Base-by-base conservation (phyloP, 2,888 invertebrate species). In the Melanostoma mellinum region DNA sequence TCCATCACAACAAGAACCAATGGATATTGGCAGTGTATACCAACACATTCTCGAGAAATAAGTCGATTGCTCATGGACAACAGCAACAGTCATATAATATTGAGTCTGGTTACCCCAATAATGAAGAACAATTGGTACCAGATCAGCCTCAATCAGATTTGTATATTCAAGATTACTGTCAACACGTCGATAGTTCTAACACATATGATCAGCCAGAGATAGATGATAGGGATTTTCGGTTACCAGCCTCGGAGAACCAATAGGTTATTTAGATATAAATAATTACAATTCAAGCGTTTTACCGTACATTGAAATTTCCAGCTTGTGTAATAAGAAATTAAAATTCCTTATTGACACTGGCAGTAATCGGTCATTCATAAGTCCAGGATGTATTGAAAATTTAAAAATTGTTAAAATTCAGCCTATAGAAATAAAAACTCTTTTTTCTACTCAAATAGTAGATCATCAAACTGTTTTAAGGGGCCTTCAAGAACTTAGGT, bases 11-110 rank as follows among this genome's bases (percentile, higher is more conserved):
- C 5, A 10, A 3, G 65, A 52, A 42, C 40, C 52, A 1, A 52
- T 65, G 65, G 52, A 65, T 20, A 33, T 35, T 6, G 50, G 9
- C 6, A 65, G 38, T 52, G 50, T 30, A 4, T 8, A 65, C 65
- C 2, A 38, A 33, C 1, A 65, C 20, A 20, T 20, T 20, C 20
- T 20, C 20, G 52, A 40, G 36, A 10, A 48, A 40, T 9, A 58
- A 32, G 20, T 32, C 30, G 20, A 10, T n/a, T 44, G 36, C 3
- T 35, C 33, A 20, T 35, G 8, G 8, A 10, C 46, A 46, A 8
- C 9, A n/a, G n/a, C n/a, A 46, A 5, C 46, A 46, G 10, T 9
- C 6, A 38, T 38, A 38, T 38, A 38, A 38, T 6, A 46, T 46
- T 10, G 46, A 10, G 10, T 10, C 46, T 38, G 46, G 10, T 4